A percentile compares a stretch with the other conserved stretches of the same genome.
Conservation (phyloP, 2,888 invertebrate genomes). For the Stenodera caucasica region DNA sequence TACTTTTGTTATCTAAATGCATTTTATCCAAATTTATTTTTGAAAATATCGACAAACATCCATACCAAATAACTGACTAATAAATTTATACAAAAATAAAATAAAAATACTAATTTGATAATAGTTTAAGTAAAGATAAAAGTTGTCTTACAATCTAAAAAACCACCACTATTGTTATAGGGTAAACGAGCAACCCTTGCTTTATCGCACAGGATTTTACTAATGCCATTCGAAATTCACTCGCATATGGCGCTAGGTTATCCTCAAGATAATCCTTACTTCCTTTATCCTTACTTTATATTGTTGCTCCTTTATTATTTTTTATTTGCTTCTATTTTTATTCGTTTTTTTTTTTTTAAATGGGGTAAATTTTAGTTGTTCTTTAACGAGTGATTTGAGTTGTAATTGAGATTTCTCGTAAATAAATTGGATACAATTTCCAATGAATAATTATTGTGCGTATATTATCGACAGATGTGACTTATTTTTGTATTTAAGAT, state of each 20-base stretch:
- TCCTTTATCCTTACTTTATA: no score
- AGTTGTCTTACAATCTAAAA: no score
- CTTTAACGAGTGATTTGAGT: not conserved
- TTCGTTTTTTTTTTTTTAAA: no score
- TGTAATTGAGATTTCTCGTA: no score
- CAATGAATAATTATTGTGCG: slow-evolving; percentile 8
- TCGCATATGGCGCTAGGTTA: slow-evolving; percentile 47
- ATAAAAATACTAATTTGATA: no score
- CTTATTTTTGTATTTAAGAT: slow-evolving; percentile 34
- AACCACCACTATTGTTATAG: no score
- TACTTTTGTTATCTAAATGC: slow-evolving; percentile 26
- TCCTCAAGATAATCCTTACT: slow-evolving; percentile 42
- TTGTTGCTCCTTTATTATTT: slow-evolving; percentile 41
- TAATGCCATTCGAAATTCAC: slow-evolving; percentile 44
- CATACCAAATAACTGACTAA: not conserved
- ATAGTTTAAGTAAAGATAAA: no score
- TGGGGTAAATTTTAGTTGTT: not conserved
- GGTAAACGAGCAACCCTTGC: slow-evolving; percentile 37
- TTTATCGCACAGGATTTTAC: slow-evolving; percentile 41
- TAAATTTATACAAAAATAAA: no score
- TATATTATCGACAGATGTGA: slow-evolving; percentile 48
- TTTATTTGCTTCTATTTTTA: slow-evolving; percentile 18
- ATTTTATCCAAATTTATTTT: slow-evolving; percentile 23
- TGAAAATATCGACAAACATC: slow-evolving; percentile 8
- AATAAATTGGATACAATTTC: no score